phyloP scores from a whole-genome alignment of 2,797 vertebrate species.

The Sebastes taczanowskii region DNA sequence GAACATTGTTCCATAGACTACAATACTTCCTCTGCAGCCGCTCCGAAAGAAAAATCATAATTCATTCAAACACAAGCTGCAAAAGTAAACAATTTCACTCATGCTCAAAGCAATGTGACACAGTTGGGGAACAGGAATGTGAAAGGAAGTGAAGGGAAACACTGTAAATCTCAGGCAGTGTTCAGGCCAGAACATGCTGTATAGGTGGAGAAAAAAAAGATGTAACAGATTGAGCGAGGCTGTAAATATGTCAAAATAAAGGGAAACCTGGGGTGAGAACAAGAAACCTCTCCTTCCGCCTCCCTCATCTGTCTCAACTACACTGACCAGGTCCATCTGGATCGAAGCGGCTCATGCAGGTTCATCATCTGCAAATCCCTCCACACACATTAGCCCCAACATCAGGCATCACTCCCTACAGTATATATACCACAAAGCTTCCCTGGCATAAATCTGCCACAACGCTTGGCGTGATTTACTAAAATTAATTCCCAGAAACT shows the following conservation, averaged over 20 bases:
- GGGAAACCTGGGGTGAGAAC: constrained; percentile 81
- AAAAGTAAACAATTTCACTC: constrained; percentile 40
- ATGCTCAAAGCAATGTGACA: constrained; percentile 23
- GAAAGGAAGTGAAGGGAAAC: constrained; percentile 26
- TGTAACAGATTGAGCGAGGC: constrained; percentile 81
- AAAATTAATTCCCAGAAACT: constrained; percentile 45
- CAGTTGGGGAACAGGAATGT: constrained; percentile 15
- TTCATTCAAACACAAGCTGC: constrained; percentile 16
- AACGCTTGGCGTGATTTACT: constrained; percentile 1
- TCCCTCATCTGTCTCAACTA: constrained; percentile 74
- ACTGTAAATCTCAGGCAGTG: constrained; percentile 25
- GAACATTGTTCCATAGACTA: constrained; percentile 19
- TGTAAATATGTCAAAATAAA: constrained; percentile 85
- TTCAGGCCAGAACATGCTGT: constrained; percentile 13
- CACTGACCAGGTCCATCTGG: constrained; percentile 69
- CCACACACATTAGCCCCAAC: constrained; percentile 69
- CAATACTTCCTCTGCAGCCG: constrained; percentile 3
- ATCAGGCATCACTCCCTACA: constrained; percentile 32
- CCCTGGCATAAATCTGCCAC: constrained; percentile 39
- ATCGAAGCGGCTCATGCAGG: constrained; percentile 76
- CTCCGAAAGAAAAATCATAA: constrained; percentile 19
- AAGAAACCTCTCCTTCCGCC: constrained; percentile 82
- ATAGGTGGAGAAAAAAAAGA: constrained; percentile 43
- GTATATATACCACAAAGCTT: constrained; percentile 41
- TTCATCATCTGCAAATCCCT: constrained; percentile 70